These are phyloP conservation scores for Tetragnatha montana DNA, from an alignment of 2,888 invertebrate genomes.

Conservation along the genomic window DNA sequence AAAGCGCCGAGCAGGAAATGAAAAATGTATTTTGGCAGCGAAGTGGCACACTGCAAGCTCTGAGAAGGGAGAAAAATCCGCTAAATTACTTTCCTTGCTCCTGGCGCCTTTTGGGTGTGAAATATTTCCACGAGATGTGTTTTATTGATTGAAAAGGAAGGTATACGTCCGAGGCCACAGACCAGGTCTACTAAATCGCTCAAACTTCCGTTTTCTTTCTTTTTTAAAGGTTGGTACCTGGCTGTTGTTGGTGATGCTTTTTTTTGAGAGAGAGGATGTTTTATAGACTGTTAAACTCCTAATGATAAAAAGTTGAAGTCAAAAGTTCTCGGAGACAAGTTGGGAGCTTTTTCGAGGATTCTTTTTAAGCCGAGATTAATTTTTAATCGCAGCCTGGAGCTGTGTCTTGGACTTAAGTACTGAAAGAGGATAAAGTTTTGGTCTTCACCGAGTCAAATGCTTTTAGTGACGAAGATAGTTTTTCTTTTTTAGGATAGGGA, in stretches of 20 bases:
- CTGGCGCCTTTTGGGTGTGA: slow-evolving; percentile 52
- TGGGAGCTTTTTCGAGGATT: slow-evolving; percentile 1
- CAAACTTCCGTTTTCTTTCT: slow-evolving; percentile 6
- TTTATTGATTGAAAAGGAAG: slow-evolving; percentile 57
- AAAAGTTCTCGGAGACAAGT: slow-evolving; percentile 19
- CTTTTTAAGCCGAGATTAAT: slow-evolving; percentile 32
- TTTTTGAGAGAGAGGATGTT: slow-evolving; percentile 10
- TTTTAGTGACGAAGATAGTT: background rate
- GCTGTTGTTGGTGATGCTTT: background rate
- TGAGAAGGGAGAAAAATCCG: slow-evolving; percentile 41
- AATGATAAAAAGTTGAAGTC: slow-evolving; percentile 35
- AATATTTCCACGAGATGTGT: slow-evolving; percentile 60
- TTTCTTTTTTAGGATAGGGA: background rate
- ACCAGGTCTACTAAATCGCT: slow-evolving; percentile 37
- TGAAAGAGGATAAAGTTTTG: background rate
- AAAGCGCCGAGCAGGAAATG: slow-evolving; percentile 41
- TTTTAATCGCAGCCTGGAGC: slow-evolving; percentile 25
- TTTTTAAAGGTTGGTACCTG: slow-evolving; percentile 1
- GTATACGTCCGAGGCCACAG: slow-evolving; percentile 7
- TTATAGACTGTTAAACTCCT: slow-evolving; percentile 53
- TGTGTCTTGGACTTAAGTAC: background rate
- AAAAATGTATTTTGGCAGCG: slow-evolving; percentile 61
- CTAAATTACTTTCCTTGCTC: slow-evolving; percentile 62
- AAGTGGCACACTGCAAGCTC: slow-evolving; percentile 35
- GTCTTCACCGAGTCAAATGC: background rate